phyloP scores from a whole-genome alignment of 2,797 vertebrate genomes.

The Tympanoctomys barrerae region DNA sequence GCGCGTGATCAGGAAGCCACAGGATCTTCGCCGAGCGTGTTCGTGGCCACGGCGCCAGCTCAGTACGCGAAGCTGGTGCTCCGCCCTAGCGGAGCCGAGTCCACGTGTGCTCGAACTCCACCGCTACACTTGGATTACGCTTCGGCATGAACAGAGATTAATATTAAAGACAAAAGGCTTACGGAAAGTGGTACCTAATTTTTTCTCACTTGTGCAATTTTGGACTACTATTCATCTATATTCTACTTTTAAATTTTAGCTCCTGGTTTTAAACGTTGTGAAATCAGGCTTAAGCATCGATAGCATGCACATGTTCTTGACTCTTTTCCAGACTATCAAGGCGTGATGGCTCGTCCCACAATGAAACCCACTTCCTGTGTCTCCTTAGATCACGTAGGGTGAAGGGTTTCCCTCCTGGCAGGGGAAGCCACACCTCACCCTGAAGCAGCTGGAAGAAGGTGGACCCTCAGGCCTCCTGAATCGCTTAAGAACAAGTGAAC shows the following conservation, averaged over 20 bases:
- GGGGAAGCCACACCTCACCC: background rate
- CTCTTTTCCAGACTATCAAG: background rate
- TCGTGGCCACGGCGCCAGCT: background rate
- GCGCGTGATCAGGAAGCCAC: background rate
- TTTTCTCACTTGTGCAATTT: background rate
- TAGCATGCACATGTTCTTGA: background rate
- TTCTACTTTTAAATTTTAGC: background rate
- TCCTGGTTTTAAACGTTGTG: background rate
- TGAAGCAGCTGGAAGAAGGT: background rate
- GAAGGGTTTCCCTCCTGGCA: background rate
- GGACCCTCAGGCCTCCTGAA: background rate
- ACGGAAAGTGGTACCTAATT: background rate
- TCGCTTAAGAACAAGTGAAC: background rate
- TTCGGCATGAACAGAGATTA: background rate
- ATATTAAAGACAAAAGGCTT: background rate
- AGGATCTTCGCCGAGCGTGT: background rate
- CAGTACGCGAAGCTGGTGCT: background rate
- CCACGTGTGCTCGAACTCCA: background rate
- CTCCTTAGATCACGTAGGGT: background rate
- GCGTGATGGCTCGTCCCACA: background rate
- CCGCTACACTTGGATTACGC: background rate
- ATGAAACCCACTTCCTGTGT: background rate
- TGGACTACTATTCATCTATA: background rate
- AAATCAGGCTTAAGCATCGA: background rate
- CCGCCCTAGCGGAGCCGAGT: background rate